phyloP scores from a whole-genome alignment of 2,113 vertebrate species.

The Rhynchomys soricoides region DNA sequence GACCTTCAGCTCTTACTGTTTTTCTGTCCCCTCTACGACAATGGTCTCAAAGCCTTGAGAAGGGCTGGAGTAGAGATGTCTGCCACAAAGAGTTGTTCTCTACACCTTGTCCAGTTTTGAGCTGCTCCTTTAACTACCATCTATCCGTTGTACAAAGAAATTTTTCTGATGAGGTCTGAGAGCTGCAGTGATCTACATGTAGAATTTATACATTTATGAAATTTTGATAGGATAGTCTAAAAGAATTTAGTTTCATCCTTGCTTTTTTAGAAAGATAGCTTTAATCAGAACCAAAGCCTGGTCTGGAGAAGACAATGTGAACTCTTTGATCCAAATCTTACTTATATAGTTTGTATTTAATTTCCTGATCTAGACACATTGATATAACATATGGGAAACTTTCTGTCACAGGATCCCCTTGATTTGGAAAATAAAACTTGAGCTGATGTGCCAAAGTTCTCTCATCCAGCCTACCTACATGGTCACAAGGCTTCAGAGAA shows the following conservation, averaged over 20 bases:
- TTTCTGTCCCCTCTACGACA: neutral
- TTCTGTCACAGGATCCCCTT: neutral
- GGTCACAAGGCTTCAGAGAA: neutral
- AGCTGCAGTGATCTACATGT: neutral
- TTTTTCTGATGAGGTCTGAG: neutral
- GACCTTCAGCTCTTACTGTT: neutral
- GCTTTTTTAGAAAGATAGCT: neutral
- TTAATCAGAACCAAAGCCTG: neutral
- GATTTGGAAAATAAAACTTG: neutral
- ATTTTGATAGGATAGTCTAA: neutral
- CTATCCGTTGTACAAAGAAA: neutral
- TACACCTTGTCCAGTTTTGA: neutral
- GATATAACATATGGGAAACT: neutral
- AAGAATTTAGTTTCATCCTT: neutral
- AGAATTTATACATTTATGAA: neutral
- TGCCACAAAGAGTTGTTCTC: neutral
- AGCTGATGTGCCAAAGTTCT: constrained; percentile 11
- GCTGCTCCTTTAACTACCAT: neutral
- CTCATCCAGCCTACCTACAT: neutral
- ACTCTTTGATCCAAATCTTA: neutral
- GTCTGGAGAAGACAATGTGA: neutral
- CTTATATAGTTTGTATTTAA: neutral
- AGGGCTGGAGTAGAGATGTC: neutral
- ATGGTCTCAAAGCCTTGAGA: neutral
- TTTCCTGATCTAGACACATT: neutral